Conservation (phyloP, 2,888 invertebrate genomes). For the Corbicula japonica region DNA sequence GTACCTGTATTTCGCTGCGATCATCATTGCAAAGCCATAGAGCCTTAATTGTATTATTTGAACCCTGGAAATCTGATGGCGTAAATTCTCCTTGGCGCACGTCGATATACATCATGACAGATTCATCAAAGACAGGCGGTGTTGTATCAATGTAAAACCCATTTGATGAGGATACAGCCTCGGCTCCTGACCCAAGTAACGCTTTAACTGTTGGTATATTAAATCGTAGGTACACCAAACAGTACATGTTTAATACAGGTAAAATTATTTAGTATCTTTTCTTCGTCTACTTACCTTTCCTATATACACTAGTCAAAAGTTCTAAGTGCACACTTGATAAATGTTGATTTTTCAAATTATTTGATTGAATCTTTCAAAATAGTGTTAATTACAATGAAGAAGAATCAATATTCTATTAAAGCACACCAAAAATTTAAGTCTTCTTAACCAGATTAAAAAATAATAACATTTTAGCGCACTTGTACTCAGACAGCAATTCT, state of each 20-base stretch:
- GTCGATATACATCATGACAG: constrained; percentile 68
- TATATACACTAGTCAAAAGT: too few relatives aligned
- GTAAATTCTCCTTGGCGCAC: constrained; percentile 69
- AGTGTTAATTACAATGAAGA: too few relatives aligned
- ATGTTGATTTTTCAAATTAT: too few relatives aligned
- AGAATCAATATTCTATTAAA: too few relatives aligned
- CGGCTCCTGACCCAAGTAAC: constrained; percentile 69
- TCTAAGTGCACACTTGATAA: too few relatives aligned
- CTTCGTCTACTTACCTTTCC: too few relatives aligned
- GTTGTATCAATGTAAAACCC: constrained; percentile 72
- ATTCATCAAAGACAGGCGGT: constrained; percentile 62
- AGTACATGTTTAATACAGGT: background rate
- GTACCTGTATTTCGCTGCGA: constrained; percentile 69
- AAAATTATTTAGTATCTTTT: constrained; percentile 1
- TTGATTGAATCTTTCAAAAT: too few relatives aligned
- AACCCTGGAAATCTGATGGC: too few relatives aligned
- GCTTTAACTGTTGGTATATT: constrained; percentile 63
- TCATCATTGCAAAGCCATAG: constrained; percentile 71
- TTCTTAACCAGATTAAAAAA: too few relatives aligned
- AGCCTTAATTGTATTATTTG: constrained; percentile 68
- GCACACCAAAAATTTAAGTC: too few relatives aligned
- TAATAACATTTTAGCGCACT: too few relatives aligned
- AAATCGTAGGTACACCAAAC: background rate
- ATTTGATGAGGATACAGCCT: constrained; percentile 57
- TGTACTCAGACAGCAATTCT: too few relatives aligned